Conservation (phyloP, 1,140 invertebrate species). For the Antheraea mylitta region DNA sequence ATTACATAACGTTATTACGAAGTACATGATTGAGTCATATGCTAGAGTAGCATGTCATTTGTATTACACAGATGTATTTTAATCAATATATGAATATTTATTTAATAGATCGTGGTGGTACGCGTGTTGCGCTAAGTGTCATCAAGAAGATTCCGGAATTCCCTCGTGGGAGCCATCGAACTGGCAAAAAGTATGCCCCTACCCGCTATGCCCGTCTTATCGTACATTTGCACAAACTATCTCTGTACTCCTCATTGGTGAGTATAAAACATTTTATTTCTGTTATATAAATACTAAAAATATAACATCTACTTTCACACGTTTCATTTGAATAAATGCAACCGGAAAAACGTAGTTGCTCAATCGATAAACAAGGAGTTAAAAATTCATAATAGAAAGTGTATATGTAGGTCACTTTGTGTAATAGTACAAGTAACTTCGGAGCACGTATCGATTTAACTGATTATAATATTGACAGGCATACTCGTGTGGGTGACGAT, state of each 20-base stretch:
- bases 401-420: constrained; percentile 9
- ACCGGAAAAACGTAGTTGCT: constrained; percentile 10
- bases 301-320: constrained; percentile 10
- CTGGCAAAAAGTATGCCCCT: constrained; percentile 88
- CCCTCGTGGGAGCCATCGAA: constrained; percentile 88
- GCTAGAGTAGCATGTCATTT: no score
- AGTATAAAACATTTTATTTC: constrained; percentile 27
- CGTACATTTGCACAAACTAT: constrained; percentile 86
- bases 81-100: background rate
- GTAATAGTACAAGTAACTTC: constrained; percentile 7
- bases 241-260: constrained; percentile 83
- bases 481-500: constrained; percentile 88
- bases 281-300: constrained; percentile 12
- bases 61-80: background rate
- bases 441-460: constrained; percentile 7
- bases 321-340: constrained; percentile 8
- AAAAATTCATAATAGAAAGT: constrained; percentile 14
- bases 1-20: no score
- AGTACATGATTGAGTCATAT: no score
- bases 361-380: constrained; percentile 5
- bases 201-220: constrained; percentile 89
- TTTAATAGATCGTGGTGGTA: constrained; percentile 86
- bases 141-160: constrained; percentile 82
- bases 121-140: constrained; percentile 84
- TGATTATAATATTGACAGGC: constrained; percentile 56